These are phyloP conservation scores for Diploptera punctata DNA, from an alignment of 2,888 invertebrate genomes.

Conservation along the genomic window DNA sequence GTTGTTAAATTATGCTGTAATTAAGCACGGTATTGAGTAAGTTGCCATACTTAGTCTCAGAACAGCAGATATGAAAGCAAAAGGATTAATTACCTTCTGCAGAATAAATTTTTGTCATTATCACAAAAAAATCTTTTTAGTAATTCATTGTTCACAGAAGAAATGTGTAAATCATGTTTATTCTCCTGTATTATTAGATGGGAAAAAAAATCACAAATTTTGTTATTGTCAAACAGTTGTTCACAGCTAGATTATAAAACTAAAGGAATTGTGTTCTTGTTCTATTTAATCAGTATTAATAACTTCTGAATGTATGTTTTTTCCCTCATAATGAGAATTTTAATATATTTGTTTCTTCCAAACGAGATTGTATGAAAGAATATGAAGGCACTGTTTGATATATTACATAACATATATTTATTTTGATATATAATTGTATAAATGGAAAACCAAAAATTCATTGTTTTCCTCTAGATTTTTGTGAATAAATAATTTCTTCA, in stretches of 20 bases:
- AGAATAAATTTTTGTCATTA: background rate
- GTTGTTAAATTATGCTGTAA: slow-evolving; percentile 19
- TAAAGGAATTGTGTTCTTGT: background rate
- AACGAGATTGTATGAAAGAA: background rate
- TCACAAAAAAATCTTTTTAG: background rate
- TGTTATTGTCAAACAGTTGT: background rate
- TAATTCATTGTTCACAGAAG: slow-evolving; percentile 8
- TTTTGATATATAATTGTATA: background rate
- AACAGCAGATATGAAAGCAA: slow-evolving; percentile 9
- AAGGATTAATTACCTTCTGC: background rate
- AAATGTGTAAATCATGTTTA: background rate
- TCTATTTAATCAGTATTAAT: background rate
- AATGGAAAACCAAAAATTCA: too few species aligned
- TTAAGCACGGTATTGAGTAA: background rate
- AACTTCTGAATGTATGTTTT: slow-evolving; percentile 17
- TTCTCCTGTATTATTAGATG: slow-evolving; percentile 7
- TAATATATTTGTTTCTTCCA: background rate
- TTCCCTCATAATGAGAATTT: background rate
- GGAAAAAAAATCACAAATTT: background rate
- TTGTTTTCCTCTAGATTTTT: too few species aligned
- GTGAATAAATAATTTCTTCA: too few species aligned
- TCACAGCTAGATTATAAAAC: background rate
- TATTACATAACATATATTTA: background rate
- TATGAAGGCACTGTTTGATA: background rate
- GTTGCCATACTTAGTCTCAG: slow-evolving; percentile 2